Conservation (phyloP, 2,888 invertebrate species). For the Electrophaes corylata region DNA sequence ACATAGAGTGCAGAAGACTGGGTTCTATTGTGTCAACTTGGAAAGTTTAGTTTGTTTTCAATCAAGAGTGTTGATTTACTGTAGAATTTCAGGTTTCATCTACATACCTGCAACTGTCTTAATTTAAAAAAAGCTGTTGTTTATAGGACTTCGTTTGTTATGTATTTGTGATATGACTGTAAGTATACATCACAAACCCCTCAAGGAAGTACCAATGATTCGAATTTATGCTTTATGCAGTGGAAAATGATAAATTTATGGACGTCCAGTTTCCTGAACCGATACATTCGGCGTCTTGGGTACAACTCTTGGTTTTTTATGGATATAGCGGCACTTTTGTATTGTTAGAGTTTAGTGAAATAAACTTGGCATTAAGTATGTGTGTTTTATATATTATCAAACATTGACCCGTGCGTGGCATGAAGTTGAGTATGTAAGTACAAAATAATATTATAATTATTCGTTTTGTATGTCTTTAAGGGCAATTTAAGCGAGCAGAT, state of each 20-base stretch:
- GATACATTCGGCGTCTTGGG: conserved; percentile 61
- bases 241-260: conserved; percentile 84
- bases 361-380: neutral
- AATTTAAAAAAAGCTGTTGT: neutral
- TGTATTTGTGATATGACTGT: conserved; percentile 16
- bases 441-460: too few species aligned
- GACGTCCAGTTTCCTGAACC: conserved; percentile 75
- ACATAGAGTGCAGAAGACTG: conserved; percentile 59
- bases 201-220: conserved; percentile 76
- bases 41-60: conserved; percentile 57
- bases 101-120: neutral
- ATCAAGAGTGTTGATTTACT: conserved; percentile 27
- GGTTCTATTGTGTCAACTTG: conserved; percentile 52
- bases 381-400: neutral
- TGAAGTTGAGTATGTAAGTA: too few species aligned
- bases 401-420: neutral
- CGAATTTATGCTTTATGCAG: conserved; percentile 83
- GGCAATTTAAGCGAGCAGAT: too few species aligned
- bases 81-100: neutral
- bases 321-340: conserved; percentile 64
- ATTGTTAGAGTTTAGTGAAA: conserved; percentile 46
- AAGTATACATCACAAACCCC: conserved; percentile 42
- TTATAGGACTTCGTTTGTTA: conserved; percentile 6
- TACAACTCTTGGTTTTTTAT: conserved; percentile 72
- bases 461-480: too few species aligned